These are phyloP conservation scores for Dunckerocampus dactyliophorus DNA, from an alignment of 2,113 vertebrate genomes.

Conservation along the genomic window DNA sequence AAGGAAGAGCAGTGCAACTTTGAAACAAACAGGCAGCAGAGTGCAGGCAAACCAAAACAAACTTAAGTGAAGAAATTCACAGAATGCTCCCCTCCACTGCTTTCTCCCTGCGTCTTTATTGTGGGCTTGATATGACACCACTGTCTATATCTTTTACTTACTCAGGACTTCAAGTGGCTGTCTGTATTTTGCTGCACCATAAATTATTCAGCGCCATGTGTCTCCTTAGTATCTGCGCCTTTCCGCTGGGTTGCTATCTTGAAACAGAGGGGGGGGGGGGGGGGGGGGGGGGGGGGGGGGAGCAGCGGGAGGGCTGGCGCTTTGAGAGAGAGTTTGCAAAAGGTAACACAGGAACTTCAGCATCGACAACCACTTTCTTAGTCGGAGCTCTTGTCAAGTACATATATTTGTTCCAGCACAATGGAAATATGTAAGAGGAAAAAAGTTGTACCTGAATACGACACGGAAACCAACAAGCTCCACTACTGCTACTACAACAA, in stretches of 20 bases:
- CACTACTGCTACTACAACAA: conserved; percentile 68
- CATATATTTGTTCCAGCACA: conserved; percentile 73
- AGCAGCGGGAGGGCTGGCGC: conserved; percentile 58
- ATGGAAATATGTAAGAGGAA: conserved; percentile 72
- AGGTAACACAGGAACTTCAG: conserved; percentile 77
- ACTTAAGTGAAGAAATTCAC: conserved; percentile 72
- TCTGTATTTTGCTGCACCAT: conserved; percentile 76
- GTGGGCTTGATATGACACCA: conserved; percentile 79
- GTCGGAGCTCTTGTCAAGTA: conserved; percentile 76
- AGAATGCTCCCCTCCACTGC: conserved; percentile 50
- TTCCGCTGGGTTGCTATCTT: conserved; percentile 72
- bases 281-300: no score
- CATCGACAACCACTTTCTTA: conserved; percentile 79
- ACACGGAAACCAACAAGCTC: conserved; percentile 71
- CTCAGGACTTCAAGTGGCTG: conserved; percentile 78
- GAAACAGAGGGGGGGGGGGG: conserved; percentile 68
- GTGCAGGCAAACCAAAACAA: conserved; percentile 73
- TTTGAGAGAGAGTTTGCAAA: conserved; percentile 80
- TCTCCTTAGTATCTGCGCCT: conserved; percentile 72
- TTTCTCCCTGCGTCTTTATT: conserved; percentile 75
- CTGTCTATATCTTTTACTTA: conserved; percentile 76
- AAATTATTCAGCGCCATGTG: conserved; percentile 78
- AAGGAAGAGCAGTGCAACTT: conserved; percentile 73
- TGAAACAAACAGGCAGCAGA: conserved; percentile 70
- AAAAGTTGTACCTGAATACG: conserved; percentile 72